phyloP scores from a whole-genome alignment of 2,888 invertebrate genomes.

The Machimus rusticus region DNA sequence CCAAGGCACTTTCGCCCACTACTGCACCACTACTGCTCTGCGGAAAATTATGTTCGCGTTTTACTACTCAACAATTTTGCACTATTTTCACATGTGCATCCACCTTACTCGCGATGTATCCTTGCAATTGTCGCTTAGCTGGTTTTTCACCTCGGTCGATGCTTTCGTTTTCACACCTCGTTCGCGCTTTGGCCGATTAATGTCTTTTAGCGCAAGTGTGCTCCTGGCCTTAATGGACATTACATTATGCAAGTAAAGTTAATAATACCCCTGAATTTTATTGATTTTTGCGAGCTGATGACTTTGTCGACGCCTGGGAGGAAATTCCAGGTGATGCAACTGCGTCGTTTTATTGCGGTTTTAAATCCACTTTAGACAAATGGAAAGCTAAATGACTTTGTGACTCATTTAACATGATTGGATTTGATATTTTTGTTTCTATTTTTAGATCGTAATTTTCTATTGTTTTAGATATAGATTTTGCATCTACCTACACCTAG shows the following conservation, averaged over 20 bases:
- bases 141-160: background rate
- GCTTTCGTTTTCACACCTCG: background rate
- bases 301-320: background rate
- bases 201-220: background rate
- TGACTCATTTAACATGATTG: background rate
- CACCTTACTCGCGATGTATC: background rate
- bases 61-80: background rate
- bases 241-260: background rate
- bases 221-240: background rate
- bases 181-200: background rate
- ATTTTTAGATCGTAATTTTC: background rate
- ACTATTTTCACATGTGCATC: background rate
- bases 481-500: too few relatives aligned
- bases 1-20: background rate
- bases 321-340: background rate
- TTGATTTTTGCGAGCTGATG: background rate
- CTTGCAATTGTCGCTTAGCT: background rate
- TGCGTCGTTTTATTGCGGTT: background rate
- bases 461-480: too few relatives aligned
- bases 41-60: background rate
- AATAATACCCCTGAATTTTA: background rate
- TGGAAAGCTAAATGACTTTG: background rate
- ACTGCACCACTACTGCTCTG: background rate
- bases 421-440: background rate
- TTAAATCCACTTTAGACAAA: background rate